Conservation (phyloP, 2,113 vertebrate species). For the Clarias magur region DNA sequence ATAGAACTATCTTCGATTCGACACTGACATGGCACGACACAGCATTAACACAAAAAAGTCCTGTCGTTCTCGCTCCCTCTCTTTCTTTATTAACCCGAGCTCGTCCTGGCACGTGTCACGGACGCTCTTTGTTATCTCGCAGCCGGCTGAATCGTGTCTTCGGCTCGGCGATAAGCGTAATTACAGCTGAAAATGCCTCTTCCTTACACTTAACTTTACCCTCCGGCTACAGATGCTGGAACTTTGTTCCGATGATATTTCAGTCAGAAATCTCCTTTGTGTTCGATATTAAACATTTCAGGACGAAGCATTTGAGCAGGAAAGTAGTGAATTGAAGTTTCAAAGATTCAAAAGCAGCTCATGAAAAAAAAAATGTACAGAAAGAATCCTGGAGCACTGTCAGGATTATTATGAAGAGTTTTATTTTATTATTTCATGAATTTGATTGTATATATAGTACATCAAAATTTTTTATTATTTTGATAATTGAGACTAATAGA, state of each 20-base stretch:
- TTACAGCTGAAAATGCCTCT: slow-evolving; percentile 59
- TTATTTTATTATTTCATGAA: neutral
- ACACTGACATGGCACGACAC: neutral
- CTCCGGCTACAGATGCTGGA: slow-evolving; percentile 59
- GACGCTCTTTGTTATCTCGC: slow-evolving; percentile 56
- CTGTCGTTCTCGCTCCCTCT: neutral
- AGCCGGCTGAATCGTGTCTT: slow-evolving; percentile 55
- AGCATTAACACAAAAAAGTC: neutral
- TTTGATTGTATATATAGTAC: neutral
- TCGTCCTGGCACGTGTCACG: slow-evolving; percentile 41
- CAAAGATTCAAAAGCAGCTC: slow-evolving; percentile 13
- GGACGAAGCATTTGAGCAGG: slow-evolving; percentile 63
- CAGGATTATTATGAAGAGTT: neutral
- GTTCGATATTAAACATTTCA: slow-evolving; percentile 65
- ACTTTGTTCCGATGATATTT: slow-evolving; percentile 57
- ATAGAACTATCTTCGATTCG: neutral
- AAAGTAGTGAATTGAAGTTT: slow-evolving; percentile 61
- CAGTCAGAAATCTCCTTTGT: slow-evolving; percentile 55
- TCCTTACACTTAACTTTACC: slow-evolving; percentile 66
- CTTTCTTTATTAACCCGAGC: slow-evolving; percentile 21
- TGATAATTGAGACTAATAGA: too few relatives aligned
- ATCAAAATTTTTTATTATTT: too few relatives aligned
- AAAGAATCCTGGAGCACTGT: neutral
- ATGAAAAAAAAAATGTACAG: neutral
- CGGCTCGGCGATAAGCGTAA: slow-evolving; percentile 5